These are phyloP conservation scores for Trinorchestia longiramus DNA, from an alignment of 1,140 invertebrate species.

Conservation along the genomic window DNA sequence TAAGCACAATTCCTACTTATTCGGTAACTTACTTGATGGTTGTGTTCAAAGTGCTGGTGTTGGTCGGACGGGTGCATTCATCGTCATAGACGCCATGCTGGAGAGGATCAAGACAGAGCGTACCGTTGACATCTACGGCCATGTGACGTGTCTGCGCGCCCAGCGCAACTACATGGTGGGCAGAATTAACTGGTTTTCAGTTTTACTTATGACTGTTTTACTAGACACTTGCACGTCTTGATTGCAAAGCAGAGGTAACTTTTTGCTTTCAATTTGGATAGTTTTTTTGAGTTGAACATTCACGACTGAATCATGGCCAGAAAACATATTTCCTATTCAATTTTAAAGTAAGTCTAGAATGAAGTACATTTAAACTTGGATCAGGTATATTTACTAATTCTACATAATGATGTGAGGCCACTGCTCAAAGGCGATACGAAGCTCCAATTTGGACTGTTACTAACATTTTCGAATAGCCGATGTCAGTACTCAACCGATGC, in stretches of 20 bases:
- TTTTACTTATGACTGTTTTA: not conserved
- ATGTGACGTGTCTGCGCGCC: constrained; percentile 95
- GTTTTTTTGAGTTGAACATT: not conserved
- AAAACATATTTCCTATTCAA: no score
- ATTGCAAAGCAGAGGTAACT: not conserved
- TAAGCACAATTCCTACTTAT: not conserved
- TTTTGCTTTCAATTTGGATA: not conserved
- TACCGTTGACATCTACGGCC: constrained; percentile 98
- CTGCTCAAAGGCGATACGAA: no score
- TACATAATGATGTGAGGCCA: no score
- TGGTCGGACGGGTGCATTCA: constrained; percentile 97
- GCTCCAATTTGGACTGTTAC: no score
- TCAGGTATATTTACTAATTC: no score
- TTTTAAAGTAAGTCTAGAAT: no score
- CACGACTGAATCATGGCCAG: no score
- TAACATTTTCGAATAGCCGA: no score
- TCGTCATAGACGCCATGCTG: constrained; percentile 97
- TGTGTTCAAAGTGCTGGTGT: constrained; percentile 85
- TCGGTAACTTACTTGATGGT: not conserved
- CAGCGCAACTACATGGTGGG: constrained; percentile 95
- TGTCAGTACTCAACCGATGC: no score
- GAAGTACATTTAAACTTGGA: no score
- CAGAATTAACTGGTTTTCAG: not conserved
- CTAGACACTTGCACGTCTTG: not conserved
- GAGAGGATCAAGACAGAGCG: constrained; percentile 95